Evolutionary conservation across 2,888 invertebrate species (phyloP).

Genomic region (Sesamia inferens): DNA sequence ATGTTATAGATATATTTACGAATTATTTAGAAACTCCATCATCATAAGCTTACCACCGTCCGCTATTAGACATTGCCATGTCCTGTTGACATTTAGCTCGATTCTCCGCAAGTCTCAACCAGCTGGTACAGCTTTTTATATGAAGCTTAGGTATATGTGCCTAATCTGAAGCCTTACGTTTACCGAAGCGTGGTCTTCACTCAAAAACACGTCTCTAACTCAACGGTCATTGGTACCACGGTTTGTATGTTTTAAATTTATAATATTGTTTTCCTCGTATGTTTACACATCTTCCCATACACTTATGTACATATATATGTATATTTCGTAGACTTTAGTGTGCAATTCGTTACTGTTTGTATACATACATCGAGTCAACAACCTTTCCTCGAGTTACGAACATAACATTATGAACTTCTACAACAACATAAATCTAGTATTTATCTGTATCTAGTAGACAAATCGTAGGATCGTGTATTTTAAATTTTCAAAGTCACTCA

Average conservation of each 20-base stretch:
- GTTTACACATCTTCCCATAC: slow-evolving; percentile 1
- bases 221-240: neutral
- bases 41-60: neutral
- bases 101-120: neutral
- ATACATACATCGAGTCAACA: slow-evolving; percentile 32
- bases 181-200: neutral
- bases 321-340: slow-evolving; percentile 8
- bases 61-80: neutral
- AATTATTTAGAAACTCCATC: neutral
- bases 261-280: slow-evolving; percentile 8
- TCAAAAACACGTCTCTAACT: neutral
- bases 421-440: neutral
- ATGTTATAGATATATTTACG: neutral
- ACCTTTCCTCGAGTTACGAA: slow-evolving; percentile 27
- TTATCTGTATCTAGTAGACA: neutral
- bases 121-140: neutral
- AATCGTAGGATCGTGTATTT: neutral
- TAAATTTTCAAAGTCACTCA: neutral
- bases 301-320: neutral
- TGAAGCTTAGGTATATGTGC: no score
- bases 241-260: neutral
- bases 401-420: slow-evolving; percentile 3
- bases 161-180: neutral
- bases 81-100: neutral
- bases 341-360: slow-evolving; percentile 39